Evolutionary conservation across 2,888 invertebrate genomes (phyloP).

Genomic region (Agrenia bidenticulata): DNA sequence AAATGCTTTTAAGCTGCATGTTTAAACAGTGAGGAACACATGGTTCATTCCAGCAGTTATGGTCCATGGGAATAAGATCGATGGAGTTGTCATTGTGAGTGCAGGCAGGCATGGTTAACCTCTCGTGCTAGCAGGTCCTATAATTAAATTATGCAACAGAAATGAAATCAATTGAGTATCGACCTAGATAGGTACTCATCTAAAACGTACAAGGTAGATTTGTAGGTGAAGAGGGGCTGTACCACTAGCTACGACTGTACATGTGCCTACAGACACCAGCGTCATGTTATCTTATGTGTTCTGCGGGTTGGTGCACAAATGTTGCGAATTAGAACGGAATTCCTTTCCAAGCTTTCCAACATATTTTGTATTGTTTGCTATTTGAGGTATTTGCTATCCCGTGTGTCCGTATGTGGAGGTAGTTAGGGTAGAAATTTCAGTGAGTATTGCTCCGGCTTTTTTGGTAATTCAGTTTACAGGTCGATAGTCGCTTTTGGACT

Average conservation of each 20-base stretch:
- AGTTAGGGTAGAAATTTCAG: too few relatives aligned
- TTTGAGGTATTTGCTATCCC: not conserved
- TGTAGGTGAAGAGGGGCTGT: not conserved
- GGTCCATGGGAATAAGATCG: not conserved
- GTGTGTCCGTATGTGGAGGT: not conserved
- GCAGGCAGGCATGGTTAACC: constrained; percentile 18
- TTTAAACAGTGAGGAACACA: too few relatives aligned
- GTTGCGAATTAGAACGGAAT: not conserved
- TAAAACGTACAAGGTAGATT: not conserved
- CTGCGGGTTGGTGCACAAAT: not conserved
- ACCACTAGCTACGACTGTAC: too few relatives aligned
- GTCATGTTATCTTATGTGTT: too few relatives aligned
- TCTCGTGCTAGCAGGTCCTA: constrained; percentile 19
- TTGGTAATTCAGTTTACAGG: constrained; percentile 10
- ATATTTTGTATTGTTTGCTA: too few relatives aligned
- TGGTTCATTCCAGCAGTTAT: too few relatives aligned
- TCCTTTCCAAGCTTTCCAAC: too few relatives aligned
- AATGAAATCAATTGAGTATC: constrained; percentile 51
- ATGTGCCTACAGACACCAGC: too few relatives aligned
- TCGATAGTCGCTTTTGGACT: constrained; percentile 6
- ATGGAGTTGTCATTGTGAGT: constrained; percentile 2
- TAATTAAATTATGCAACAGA: constrained; percentile 52
- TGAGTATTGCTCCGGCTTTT: not conserved
- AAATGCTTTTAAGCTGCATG: too few relatives aligned
- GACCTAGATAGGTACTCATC: constrained; percentile 27